A percentile compares a stretch with the other conserved stretches of the same genome.
Conservation (phyloP, 2,888 invertebrate species). For the Agriopis aurantiaria region DNA sequence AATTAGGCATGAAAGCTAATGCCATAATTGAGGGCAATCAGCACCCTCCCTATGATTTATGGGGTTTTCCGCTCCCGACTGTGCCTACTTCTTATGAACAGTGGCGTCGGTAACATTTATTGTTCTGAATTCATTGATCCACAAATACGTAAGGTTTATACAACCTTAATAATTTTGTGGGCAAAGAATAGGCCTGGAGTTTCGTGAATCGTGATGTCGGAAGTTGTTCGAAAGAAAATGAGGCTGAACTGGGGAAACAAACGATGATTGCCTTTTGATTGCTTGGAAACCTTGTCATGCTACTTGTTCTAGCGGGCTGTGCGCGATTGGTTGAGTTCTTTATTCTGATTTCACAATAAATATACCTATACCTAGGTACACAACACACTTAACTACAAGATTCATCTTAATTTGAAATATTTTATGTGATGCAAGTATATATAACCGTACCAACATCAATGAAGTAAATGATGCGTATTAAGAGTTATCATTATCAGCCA, state of each 20-base stretch:
- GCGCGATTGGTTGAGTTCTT: background rate
- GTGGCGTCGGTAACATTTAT: constrained; percentile 46
- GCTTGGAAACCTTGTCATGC: constrained; percentile 10
- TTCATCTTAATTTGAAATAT: too few relatives aligned
- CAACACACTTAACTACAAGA: too few relatives aligned
- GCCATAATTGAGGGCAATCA: constrained; percentile 84
- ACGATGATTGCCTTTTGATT: constrained; percentile 21
- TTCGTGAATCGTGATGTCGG: constrained; percentile 1
- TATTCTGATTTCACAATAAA: too few relatives aligned
- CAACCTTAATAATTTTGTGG: background rate
- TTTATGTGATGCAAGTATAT: too few relatives aligned
- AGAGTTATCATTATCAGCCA: too few relatives aligned
- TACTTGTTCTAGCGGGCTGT: background rate
- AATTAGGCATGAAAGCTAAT: constrained; percentile 83
- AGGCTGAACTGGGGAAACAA: constrained; percentile 20
- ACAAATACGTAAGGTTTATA: background rate
- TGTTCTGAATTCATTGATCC: background rate
- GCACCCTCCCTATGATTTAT: constrained; percentile 81
- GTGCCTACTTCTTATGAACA: constrained; percentile 68
- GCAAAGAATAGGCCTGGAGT: background rate
- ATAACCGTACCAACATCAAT: too few relatives aligned
- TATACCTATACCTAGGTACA: too few relatives aligned
- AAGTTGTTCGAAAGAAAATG: constrained; percentile 18
- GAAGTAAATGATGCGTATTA: too few relatives aligned
- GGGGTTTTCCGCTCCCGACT: constrained; percentile 48